phyloP scores from a whole-genome alignment of 2,113 vertebrate genomes.

The Craseonycteris thonglongyai region DNA sequence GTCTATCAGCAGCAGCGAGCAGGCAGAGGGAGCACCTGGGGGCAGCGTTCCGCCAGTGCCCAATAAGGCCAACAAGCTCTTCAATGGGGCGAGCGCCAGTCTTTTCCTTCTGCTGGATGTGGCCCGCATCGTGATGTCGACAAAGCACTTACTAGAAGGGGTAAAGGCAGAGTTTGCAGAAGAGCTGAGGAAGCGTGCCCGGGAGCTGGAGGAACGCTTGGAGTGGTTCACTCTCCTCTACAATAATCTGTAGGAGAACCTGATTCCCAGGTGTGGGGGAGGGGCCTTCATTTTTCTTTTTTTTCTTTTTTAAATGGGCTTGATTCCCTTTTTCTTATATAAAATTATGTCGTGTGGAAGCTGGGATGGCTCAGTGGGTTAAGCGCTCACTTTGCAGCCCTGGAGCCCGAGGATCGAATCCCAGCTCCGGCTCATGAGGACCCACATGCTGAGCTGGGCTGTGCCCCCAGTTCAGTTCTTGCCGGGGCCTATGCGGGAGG shows the following conservation, averaged over 20 bases:
- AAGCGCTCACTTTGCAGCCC: too few relatives aligned
- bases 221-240: neutral
- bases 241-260: fast-evolving
- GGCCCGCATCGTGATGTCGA: neutral
- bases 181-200: neutral
- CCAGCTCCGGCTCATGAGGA: too few relatives aligned
- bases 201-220: neutral
- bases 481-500: too few relatives aligned
- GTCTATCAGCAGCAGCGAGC: fast-evolving
- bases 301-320: too few relatives aligned
- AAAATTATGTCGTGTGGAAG: too few relatives aligned
- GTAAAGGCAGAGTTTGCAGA: neutral
- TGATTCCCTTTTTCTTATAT: too few relatives aligned
- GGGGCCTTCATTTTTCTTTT: too few relatives aligned
- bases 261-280: too few relatives aligned
- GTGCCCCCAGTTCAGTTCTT: too few relatives aligned
- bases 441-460: too few relatives aligned
- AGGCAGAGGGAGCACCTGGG: neutral
- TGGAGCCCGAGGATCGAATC: too few relatives aligned
- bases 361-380: too few relatives aligned
- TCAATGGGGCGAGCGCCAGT: fast-evolving
- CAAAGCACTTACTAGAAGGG: neutral
- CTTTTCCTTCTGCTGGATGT: fast-evolving
- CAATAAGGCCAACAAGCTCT: neutral
- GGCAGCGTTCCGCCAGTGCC: neutral